Evolutionary conservation across 1,140 invertebrate species (phyloP), one percentile per base, ranked within the genome.

Genomic region (Eumeta japonica): DNA sequence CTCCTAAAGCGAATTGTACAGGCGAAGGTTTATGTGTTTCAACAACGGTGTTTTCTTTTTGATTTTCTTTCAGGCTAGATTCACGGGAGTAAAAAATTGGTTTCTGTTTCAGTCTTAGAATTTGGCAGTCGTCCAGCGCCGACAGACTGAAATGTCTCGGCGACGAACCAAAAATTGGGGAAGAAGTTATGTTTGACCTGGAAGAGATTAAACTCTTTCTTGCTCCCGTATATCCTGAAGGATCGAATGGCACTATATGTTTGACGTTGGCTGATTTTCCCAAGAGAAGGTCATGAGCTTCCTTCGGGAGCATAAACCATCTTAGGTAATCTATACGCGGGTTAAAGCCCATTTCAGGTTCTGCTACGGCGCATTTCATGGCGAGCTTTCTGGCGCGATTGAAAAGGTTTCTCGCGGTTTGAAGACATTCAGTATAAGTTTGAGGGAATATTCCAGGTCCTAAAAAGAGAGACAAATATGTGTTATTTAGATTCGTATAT

Each of bases 241-340:
- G 86, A 59, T 85, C 81, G 61, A 89, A 88, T 40, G 86, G 86
- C 35, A 87, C 82, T 38, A 82, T 79, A 46, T 87, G 84, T 62
- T 87, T 86, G 1, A 88, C 84, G 48, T 87, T 87, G 29, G 81
- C 81, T 10, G 84, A 87, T 47, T 84, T 81, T 11, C 85, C 85
- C 0, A 87, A 70, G 0, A 88, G 55, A 3, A 88, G 70, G 49
- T 86, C 83, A 58, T 88, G 87, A 2, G 86, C 87, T 63, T 88
- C 86, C 49, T 82, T 81, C 0, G 86, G 85, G 29, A 94, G 65
- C 78, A 94, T 84, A 61, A 93, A 94, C 91, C 91, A 94, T 36
- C 90, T 74, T 10, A 93, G 68, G 34, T 79, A 76, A 44, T 87
- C 82, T 13, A 83, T 79, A 29, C 81, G 66, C 20, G 81, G 78